These are phyloP conservation scores for Prosopocoilus inquinatus DNA, from an alignment of 2,888 invertebrate genomes.

Conservation along the genomic window DNA sequence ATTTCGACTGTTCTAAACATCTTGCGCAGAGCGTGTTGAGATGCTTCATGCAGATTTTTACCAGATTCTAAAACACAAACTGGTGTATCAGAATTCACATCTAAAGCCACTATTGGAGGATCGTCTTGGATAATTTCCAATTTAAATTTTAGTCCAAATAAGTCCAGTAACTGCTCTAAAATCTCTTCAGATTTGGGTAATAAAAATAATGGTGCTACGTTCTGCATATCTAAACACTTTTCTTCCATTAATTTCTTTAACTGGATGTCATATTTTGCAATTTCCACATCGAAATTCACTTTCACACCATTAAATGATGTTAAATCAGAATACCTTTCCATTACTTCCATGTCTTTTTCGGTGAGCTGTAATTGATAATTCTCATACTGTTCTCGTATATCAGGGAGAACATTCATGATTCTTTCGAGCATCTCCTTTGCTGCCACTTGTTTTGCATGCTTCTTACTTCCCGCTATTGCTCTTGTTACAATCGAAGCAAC, in stretches of 20 bases:
- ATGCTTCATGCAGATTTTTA: slow-evolving; percentile 24
- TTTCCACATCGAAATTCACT: slow-evolving; percentile 25
- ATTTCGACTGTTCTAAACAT: background rate
- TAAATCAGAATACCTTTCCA: slow-evolving; percentile 30
- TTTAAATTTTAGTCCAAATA: slow-evolving; percentile 32
- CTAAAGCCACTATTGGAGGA: slow-evolving; percentile 29
- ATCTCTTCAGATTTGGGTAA: slow-evolving; percentile 27
- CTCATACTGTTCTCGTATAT: slow-evolving; percentile 10
- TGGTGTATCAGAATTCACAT: slow-evolving; percentile 37
- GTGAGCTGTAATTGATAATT: slow-evolving; percentile 10
- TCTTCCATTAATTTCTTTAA: slow-evolving; percentile 35
- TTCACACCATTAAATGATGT: slow-evolving; percentile 1
- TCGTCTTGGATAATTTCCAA: slow-evolving; percentile 29
- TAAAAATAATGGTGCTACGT: slow-evolving; percentile 21
- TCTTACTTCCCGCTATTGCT: slow-evolving; percentile 62
- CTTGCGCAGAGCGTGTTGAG: slow-evolving; percentile 11
- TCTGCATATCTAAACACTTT: slow-evolving; percentile 27
- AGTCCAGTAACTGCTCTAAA: slow-evolving; percentile 30
- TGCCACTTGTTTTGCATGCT: slow-evolving; percentile 63
- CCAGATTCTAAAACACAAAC: slow-evolving; percentile 30
- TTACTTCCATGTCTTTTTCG: slow-evolving; percentile 26
- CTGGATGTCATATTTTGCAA: slow-evolving; percentile 34
- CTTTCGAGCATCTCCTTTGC: slow-evolving; percentile 51
- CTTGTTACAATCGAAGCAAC: slow-evolving; percentile 56
- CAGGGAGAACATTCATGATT: slow-evolving; percentile 13